Conservation (phyloP, 2,797 vertebrate species). For the Crenuchus spilurus region DNA sequence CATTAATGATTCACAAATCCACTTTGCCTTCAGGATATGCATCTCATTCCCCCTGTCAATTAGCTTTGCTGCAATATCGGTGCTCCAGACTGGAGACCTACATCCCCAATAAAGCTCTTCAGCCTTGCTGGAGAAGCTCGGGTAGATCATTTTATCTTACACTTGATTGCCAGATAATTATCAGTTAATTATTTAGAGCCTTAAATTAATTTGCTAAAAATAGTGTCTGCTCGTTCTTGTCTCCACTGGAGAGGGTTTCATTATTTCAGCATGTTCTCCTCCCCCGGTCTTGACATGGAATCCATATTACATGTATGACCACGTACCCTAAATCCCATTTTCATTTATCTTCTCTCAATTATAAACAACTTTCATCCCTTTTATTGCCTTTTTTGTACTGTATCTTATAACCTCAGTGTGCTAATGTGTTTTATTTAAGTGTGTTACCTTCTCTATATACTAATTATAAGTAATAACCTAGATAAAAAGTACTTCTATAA, state of each 20-base stretch:
- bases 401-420: neutral
- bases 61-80: slow-evolving; percentile 19
- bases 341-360: slow-evolving; percentile 41
- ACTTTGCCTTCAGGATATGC: slow-evolving; percentile 60
- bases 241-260: slow-evolving; percentile 74
- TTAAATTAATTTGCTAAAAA: slow-evolving; percentile 86
- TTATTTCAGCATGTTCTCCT: slow-evolving; percentile 59
- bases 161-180: slow-evolving; percentile 86
- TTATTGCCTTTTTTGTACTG: neutral
- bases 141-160: slow-evolving; percentile 79
- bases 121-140: slow-evolving; percentile 56
- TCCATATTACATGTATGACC: slow-evolving; percentile 42
- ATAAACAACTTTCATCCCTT: slow-evolving; percentile 18
- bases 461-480: neutral
- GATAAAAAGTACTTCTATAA: neutral
- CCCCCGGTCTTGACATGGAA: slow-evolving; percentile 55
- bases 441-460: neutral
- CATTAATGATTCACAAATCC: slow-evolving; percentile 70
- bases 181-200: slow-evolving; percentile 86
- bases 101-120: slow-evolving; percentile 48
- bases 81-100: slow-evolving; percentile 59
- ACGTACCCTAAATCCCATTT: slow-evolving; percentile 44
- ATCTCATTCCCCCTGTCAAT: slow-evolving; percentile 57
- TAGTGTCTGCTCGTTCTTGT: slow-evolving; percentile 72
- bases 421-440: neutral